phyloP scores from a whole-genome alignment of 1,140 invertebrate genomes.

The Drosophila auraria region DNA sequence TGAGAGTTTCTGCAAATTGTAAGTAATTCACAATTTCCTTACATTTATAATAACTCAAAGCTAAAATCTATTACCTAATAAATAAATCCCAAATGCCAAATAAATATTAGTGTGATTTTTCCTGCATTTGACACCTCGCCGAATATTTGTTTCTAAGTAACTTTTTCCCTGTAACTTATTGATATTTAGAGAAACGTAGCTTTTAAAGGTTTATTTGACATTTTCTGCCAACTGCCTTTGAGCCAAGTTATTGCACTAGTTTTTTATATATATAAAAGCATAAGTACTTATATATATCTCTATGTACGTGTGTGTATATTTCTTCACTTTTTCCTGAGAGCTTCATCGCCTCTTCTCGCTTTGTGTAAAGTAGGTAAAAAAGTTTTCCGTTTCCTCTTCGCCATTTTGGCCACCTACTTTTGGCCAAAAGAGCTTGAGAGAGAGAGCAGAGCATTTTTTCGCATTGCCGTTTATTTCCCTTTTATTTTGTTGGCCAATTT shows the following conservation, averaged over 20 bases:
- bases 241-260: slow-evolving; percentile 71
- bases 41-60: too few species aligned
- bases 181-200: not conserved
- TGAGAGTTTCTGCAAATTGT: too few species aligned
- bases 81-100: too few species aligned
- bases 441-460: slow-evolving; percentile 51
- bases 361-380: slow-evolving; percentile 67
- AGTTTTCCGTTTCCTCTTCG: slow-evolving; percentile 38
- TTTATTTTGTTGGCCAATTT: slow-evolving; percentile 77
- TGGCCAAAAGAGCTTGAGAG: slow-evolving; percentile 29
- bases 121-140: too few species aligned
- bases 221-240: slow-evolving; percentile 29
- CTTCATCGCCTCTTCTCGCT: slow-evolving; percentile 21
- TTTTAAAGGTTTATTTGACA: slow-evolving; percentile 16
- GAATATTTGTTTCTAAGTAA: too few species aligned
- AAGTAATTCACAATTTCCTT: too few species aligned
- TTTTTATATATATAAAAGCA: slow-evolving; percentile 60
- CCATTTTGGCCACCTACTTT: slow-evolving; percentile 67
- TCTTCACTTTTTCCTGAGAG: slow-evolving; percentile 43
- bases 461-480: slow-evolving; percentile 65
- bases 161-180: not conserved
- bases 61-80: too few species aligned
- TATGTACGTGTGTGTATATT: slow-evolving; percentile 20
- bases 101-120: too few species aligned
- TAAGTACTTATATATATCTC: not conserved